Evolutionary conservation across 2,113 vertebrate species (phyloP).

Genomic region (Emydocephalus ijimae): DNA sequence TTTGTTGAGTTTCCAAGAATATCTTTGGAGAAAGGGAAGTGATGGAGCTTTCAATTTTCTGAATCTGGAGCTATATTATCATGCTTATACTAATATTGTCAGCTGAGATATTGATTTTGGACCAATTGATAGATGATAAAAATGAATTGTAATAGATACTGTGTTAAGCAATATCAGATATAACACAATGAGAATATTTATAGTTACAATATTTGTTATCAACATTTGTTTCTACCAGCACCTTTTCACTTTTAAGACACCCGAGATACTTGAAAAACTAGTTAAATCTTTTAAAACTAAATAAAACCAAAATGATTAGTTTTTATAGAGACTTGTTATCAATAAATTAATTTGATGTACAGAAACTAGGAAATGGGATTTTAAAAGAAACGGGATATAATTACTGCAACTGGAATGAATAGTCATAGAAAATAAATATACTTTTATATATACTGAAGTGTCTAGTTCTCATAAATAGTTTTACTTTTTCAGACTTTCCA

Average conservation of each 20-base stretch:
- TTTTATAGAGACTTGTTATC: background rate
- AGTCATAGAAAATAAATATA: conserved; percentile 65
- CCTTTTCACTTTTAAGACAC: background rate
- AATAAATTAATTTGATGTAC: background rate
- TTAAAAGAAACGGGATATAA: conserved; percentile 59
- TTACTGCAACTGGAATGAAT: conserved; percentile 63
- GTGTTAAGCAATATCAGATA: background rate
- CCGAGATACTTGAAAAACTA: background rate
- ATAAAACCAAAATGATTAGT: background rate
- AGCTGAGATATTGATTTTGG: background rate
- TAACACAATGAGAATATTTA: background rate
- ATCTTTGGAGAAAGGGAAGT: no score
- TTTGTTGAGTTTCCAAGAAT: no score
- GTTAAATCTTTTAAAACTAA: background rate
- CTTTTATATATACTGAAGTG: conserved; percentile 55
- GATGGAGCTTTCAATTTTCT: no score
- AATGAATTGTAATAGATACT: background rate
- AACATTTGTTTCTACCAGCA: background rate
- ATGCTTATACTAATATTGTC: no score
- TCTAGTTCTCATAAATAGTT: conserved; percentile 63
- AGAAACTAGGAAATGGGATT: background rate
- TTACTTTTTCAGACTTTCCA: conserved; percentile 62
- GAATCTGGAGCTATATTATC: no score
- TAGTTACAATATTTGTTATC: background rate
- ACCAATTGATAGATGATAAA: background rate